These are phyloP conservation scores for Hemibagrus wyckioides DNA, from an alignment of 2,113 vertebrate species.

Conservation along the genomic window DNA sequence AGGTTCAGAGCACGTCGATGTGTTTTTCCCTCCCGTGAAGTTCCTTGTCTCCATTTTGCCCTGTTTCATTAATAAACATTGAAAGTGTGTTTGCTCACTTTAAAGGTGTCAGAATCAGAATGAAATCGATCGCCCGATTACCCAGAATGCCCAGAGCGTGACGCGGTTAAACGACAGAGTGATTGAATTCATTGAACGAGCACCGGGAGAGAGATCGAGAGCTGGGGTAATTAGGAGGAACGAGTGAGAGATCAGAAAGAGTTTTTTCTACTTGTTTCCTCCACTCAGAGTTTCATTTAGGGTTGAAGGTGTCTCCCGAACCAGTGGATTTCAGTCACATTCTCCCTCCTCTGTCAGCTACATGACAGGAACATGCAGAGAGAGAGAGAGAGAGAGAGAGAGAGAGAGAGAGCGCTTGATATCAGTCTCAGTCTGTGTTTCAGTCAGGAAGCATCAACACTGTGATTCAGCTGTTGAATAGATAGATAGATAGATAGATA, in stretches of 20 bases:
- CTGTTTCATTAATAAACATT: conserved; percentile 11
- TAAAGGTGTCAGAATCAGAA: not conserved
- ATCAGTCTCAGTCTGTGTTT: not conserved
- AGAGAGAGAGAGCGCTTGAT: not conserved
- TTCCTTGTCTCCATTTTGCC: not conserved
- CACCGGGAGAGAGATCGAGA: not conserved
- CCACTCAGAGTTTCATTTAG: conserved; percentile 2
- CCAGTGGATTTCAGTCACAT: not conserved
- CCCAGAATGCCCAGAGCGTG: conserved; percentile 4
- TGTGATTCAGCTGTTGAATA: too few relatives aligned
- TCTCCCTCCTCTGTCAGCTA: not conserved
- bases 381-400: not conserved
- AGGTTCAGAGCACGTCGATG: not conserved
- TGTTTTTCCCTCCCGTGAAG: not conserved
- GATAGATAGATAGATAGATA: not conserved
- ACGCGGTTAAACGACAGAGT: conserved; percentile 22
- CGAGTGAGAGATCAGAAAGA: conserved; percentile 15
- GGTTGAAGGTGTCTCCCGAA: not conserved
- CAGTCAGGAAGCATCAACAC: not conserved
- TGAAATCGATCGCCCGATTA: conserved; percentile 27
- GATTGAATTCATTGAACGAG: conserved; percentile 29
- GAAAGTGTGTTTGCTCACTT: conserved; percentile 1
- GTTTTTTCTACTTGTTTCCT: conserved; percentile 16
- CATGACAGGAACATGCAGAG: not conserved
- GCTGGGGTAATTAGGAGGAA: not conserved